Evolutionary conservation across 1,140 invertebrate genomes (phyloP).

Genomic region (Drosophila takahashii): DNA sequence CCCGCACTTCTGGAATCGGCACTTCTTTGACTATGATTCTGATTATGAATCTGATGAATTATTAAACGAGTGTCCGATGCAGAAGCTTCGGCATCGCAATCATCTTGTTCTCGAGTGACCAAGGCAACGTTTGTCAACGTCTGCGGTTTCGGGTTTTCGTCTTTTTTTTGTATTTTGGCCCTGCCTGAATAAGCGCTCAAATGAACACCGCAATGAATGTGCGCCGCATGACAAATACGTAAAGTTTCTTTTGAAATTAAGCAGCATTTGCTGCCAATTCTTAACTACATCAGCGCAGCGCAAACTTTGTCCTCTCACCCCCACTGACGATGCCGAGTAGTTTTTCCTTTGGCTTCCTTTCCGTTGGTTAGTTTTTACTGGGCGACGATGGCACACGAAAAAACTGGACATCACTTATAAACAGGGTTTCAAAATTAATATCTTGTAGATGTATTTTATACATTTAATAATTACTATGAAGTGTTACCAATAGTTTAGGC

Average conservation of each 20-base stretch:
- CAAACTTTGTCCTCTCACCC: conserved; percentile 75
- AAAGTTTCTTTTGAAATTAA: conserved; percentile 84
- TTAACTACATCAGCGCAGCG: conserved; percentile 78
- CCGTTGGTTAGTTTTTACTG: conserved; percentile 46
- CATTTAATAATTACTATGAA: no score
- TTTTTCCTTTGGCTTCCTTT: conserved; percentile 52
- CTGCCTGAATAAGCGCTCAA: conserved; percentile 76
- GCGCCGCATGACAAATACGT: conserved; percentile 82
- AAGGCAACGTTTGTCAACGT: conserved; percentile 61
- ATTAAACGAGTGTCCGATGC: conserved; percentile 59
- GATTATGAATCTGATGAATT: conserved; percentile 62
- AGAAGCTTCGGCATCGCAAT: conserved; percentile 22
- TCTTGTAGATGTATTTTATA: background rate
- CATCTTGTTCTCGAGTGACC: conserved; percentile 29
- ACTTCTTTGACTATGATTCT: conserved; percentile 1
- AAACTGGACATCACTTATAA: background rate
- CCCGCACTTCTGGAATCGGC: conserved; percentile 16
- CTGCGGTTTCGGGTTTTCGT: background rate
- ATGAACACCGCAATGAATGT: conserved; percentile 83
- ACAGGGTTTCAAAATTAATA: background rate
- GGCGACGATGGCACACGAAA: background rate
- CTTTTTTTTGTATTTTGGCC: background rate
- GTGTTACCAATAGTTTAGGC: no score
- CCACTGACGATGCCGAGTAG: conserved; percentile 12
- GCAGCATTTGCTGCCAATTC: conserved; percentile 83